Base-by-base conservation (phyloP, 2,888 invertebrate genomes). In the Morpho achilles region DNA sequence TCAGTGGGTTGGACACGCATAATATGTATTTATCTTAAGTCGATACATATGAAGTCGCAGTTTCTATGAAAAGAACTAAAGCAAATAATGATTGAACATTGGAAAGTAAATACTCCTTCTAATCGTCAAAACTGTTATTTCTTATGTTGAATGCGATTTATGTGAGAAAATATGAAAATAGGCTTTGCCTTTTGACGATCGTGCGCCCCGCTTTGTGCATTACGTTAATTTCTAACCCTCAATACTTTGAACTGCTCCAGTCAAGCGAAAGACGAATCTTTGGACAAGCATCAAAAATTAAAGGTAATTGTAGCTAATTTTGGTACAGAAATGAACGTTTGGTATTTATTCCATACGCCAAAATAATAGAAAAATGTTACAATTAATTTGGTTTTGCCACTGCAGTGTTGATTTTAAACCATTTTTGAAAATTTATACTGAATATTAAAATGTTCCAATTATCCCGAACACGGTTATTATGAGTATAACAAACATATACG, bases 221-320 rank as follows among this genome's bases (percentile, higher is more conserved):
- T 77, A 81, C 82, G 82, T 83, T 88, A 88, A 87, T 88, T 86
- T 71, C 67, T 68, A 70, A 69, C 80, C 84, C 86, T 76, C 69
- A 75, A 78, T 77, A 82, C 87, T 88, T 89, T 89, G 89, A 89
- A 82, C 82, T 75, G 80, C 82, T 85, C 87, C 82, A 86, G 83
- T 86, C 87, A 87, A 84, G 83, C 85, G 89, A 82, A 89, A 87
- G 84, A 82, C 84, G 84, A 87, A 84, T 81, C 32, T 32, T 84
- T 82, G 83, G 87, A 87, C 87, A 87, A 87, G 87, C 87, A 87
- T 85, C 79, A 80, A 79, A 85, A 87, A 87, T 87, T 87, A 85
- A 87, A 89, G 86, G 85, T 84, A 53, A 16, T 49, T 41, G 48
- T 32, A 32, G 32, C 32, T 32, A 5, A 3, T 32, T 5, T 32